These are phyloP conservation scores for Galerucella pusilla DNA, from an alignment of 2,888 invertebrate species.

Conservation along the genomic window DNA sequence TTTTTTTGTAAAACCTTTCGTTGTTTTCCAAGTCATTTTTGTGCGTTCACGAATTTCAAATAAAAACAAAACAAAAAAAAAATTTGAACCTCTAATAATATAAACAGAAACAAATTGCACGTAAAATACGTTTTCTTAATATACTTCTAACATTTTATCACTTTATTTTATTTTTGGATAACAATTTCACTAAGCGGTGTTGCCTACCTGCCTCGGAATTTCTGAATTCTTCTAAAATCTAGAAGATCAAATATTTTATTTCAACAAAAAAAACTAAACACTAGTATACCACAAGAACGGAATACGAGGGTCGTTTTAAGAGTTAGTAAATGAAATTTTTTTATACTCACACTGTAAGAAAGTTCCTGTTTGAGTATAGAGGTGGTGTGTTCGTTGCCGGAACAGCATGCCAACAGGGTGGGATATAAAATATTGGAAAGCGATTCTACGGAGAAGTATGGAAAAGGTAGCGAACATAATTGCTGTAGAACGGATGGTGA, in stretches of 20 bases:
- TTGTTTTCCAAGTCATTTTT: not conserved
- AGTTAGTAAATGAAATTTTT: not conserved
- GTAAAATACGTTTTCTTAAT: conserved; percentile 30
- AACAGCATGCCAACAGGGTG: conserved; percentile 79
- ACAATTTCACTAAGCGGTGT: conserved; percentile 67
- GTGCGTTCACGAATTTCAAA: conserved; percentile 11
- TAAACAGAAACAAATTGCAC: conserved; percentile 31
- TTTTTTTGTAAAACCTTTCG: too few species aligned
- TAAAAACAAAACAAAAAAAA: not conserved
- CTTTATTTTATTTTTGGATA: conserved; percentile 53
- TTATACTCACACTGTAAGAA: conserved; percentile 68
- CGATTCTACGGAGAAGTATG: conserved; percentile 82
- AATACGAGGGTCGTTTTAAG: not conserved
- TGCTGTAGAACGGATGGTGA: conserved; percentile 85
- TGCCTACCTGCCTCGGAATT: conserved; percentile 67
- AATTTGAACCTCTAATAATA: conserved; percentile 10
- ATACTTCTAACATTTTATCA: conserved; percentile 19
- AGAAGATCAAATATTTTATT: conserved; percentile 52
- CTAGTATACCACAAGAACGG: too few species aligned
- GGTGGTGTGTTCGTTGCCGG: conserved; percentile 76
- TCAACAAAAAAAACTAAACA: too few species aligned
- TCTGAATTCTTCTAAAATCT: conserved; percentile 71
- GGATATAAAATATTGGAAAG: conserved; percentile 82
- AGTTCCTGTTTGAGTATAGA: conserved; percentile 80
- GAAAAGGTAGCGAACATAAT: conserved; percentile 85